phyloP scores from a whole-genome alignment of 2,888 invertebrate species.

The Phorcus lineatus region DNA sequence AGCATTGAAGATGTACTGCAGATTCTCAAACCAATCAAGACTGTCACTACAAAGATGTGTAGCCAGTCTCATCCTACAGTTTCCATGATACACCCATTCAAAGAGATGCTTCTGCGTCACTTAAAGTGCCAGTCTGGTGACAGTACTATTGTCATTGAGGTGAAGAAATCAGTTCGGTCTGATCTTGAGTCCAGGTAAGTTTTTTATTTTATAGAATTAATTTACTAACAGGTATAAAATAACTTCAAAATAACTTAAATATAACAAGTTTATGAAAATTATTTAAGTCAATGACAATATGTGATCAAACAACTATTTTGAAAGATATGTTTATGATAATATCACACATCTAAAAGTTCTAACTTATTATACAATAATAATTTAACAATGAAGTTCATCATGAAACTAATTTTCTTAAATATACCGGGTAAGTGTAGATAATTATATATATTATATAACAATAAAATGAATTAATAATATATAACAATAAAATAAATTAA shows the following conservation, averaged over 20 bases:
- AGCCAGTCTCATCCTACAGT: constrained; percentile 4
- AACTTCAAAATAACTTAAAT: too few relatives aligned
- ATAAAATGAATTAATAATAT: too few relatives aligned
- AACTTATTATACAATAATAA: not conserved
- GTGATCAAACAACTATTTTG: too few relatives aligned
- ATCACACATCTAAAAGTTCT: too few relatives aligned
- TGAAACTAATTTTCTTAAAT: too few relatives aligned
- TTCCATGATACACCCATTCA: not conserved
- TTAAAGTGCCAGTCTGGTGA: not conserved
- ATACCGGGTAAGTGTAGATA: too few relatives aligned
- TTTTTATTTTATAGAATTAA: not conserved
- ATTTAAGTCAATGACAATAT: too few relatives aligned
- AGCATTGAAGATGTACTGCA: not conserved
- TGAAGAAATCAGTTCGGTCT: not conserved
- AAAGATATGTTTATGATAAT: too few relatives aligned
- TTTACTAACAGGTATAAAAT: too few relatives aligned
- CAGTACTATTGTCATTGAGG: not conserved
- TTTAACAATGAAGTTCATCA: not conserved
- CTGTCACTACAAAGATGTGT: not conserved
- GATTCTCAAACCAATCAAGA: constrained; percentile 3
- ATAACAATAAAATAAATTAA: not conserved
- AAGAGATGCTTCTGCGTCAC: not conserved
- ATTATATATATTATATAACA: too few relatives aligned
- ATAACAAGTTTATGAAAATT: not conserved
- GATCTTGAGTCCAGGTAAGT: not conserved